Conservation (phyloP, 37 sponge, comb jelly and placozoan species). For the Axinella damicornis region DNA sequence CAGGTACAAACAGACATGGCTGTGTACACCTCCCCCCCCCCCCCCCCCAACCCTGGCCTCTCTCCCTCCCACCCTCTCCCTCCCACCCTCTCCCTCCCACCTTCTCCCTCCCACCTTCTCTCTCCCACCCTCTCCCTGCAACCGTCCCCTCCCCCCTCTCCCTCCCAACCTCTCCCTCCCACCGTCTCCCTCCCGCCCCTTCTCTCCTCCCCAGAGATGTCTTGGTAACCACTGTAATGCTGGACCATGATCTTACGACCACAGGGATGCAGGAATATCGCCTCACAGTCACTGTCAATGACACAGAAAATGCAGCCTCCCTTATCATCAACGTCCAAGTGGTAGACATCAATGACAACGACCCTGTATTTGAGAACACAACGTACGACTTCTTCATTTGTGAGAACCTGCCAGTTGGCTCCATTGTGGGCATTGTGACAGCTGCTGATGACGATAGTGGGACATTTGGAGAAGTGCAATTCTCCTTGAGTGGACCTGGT, state of each 20-base stretch:
- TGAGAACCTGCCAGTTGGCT: conserved; percentile 8
- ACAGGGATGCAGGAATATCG: background rate
- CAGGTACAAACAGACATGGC: too few relatives aligned
- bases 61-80: too few relatives aligned
- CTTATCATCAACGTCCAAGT: conserved; percentile 27
- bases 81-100: too few relatives aligned
- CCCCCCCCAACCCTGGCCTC: background rate
- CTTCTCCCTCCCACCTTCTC: too few relatives aligned
- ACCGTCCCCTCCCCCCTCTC: too few relatives aligned
- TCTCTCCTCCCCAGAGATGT: background rate
- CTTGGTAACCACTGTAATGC: background rate
- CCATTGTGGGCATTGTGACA: conserved; percentile 13
- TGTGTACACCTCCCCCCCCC: background rate
- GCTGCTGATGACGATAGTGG: conserved; percentile 60
- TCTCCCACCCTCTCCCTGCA: too few relatives aligned
- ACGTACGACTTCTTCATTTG: conserved; percentile 13
- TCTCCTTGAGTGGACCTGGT: background rate
- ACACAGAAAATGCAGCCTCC: conserved; percentile 3
- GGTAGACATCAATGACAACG: conserved; percentile 63
- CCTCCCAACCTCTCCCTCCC: too few relatives aligned
- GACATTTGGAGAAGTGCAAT: conserved; percentile 31
- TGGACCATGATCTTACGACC: conserved; percentile 38
- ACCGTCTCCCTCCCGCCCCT: too few relatives aligned
- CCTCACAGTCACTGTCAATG: conserved; percentile 35
- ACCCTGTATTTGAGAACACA: conserved; percentile 42